Conservation (phyloP, 2,113 vertebrate genomes). For the Toxotes jaculatrix region DNA sequence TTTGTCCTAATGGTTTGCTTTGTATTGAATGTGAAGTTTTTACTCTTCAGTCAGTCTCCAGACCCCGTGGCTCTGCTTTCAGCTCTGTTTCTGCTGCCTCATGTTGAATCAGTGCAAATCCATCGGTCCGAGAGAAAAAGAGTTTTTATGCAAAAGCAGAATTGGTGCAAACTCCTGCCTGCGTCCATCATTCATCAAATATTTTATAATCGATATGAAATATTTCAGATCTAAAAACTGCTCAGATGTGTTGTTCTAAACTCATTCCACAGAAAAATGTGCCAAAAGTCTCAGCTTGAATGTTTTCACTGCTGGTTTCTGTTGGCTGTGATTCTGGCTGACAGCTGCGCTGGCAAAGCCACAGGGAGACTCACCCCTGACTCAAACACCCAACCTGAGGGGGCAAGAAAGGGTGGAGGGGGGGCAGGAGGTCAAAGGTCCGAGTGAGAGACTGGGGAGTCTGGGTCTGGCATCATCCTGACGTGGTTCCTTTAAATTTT, state of each 20-base stretch:
- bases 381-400: neutral
- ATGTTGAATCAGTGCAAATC: too few species aligned
- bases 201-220: neutral
- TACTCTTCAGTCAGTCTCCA: too few species aligned
- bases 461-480: too few species aligned
- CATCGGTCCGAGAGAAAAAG: too few species aligned
- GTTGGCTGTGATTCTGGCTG: neutral
- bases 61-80: too few species aligned
- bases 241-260: neutral
- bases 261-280: neutral
- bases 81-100: too few species aligned
- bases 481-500: too few species aligned
- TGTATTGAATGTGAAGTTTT: too few species aligned
- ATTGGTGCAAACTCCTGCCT: too few species aligned
- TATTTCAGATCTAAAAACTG: neutral
- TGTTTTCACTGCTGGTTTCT: neutral
- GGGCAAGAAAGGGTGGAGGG: neutral
- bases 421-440: neutral
- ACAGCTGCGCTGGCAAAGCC: conserved; percentile 1
- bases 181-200: too few species aligned
- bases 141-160: too few species aligned
- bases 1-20: too few species aligned
- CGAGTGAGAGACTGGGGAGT: neutral
- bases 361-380: conserved; percentile 20
- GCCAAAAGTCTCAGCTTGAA: neutral